phyloP scores from a whole-genome alignment of 2,113 vertebrate species.

The Grallaria varia region DNA sequence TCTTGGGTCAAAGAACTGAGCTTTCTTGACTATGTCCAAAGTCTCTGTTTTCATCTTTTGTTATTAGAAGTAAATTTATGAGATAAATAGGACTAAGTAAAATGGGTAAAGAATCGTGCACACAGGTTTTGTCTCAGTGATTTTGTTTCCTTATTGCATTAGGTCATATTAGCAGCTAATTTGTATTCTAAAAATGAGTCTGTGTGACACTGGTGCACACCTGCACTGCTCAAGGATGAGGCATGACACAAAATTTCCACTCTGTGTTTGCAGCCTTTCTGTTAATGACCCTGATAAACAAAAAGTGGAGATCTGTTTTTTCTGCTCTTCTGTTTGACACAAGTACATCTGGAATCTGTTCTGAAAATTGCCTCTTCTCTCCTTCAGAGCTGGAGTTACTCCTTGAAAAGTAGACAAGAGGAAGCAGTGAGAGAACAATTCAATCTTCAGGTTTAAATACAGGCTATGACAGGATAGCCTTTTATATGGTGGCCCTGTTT shows the following conservation, averaged over 20 bases:
- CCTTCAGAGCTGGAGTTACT: not conserved
- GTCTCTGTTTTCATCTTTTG: not conserved
- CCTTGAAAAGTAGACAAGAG: not conserved
- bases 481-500: not conserved
- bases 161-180: not conserved
- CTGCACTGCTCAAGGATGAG: not conserved
- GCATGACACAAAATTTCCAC: not conserved
- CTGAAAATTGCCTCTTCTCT: not conserved
- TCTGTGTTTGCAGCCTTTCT: not conserved
- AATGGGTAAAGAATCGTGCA: not conserved
- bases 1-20: not conserved
- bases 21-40: not conserved
- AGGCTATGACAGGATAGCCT: not conserved
- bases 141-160: not conserved
- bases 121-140: not conserved
- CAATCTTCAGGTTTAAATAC: not conserved
- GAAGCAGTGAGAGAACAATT: not conserved
- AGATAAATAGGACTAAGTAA: constrained; percentile 18
- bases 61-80: constrained; percentile 4
- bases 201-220: not conserved
- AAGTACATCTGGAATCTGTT: not conserved
- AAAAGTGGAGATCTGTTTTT: not conserved
- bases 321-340: not conserved
- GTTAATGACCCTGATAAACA: not conserved
- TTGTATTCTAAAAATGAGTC: not conserved